phyloP scores from a whole-genome alignment of 2,113 vertebrate genomes.

The Hypanus sabinus region DNA sequence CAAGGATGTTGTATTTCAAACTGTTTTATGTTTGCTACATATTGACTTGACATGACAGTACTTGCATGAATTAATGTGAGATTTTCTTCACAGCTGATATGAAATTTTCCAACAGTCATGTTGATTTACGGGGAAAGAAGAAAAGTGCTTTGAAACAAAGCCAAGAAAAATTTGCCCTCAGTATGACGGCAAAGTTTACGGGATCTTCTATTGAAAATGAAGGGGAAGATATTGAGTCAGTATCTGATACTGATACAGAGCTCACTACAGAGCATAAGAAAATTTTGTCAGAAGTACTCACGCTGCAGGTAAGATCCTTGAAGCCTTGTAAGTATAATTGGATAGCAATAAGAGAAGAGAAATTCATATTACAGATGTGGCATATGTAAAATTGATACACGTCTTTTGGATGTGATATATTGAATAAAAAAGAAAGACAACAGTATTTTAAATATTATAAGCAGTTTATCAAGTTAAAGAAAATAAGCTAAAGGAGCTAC shows the following conservation, averaged over 20 bases:
- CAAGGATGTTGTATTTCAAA: background rate
- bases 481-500: background rate
- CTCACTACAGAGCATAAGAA: background rate
- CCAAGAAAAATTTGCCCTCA: background rate
- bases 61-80: constrained; percentile 21
- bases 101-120: background rate
- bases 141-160: background rate
- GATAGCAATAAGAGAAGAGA: background rate
- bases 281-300: background rate
- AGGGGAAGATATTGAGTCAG: background rate
- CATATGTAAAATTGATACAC: background rate
- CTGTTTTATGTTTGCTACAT: background rate
- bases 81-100: constrained; percentile 22
- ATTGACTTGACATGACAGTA: background rate
- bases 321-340: background rate
- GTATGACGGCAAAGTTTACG: background rate
- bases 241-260: background rate
- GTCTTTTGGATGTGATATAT: background rate
- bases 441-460: background rate
- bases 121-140: background rate
- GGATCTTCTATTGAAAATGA: background rate
- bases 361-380: background rate
- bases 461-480: background rate
- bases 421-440: background rate
- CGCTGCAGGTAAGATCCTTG: constrained; percentile 25